Percentiles rank a stretch among this genome's conserved stretches.
These are phyloP conservation scores for Xanthia togata DNA, from an alignment of 2,888 invertebrate genomes.

Conservation along the genomic window DNA sequence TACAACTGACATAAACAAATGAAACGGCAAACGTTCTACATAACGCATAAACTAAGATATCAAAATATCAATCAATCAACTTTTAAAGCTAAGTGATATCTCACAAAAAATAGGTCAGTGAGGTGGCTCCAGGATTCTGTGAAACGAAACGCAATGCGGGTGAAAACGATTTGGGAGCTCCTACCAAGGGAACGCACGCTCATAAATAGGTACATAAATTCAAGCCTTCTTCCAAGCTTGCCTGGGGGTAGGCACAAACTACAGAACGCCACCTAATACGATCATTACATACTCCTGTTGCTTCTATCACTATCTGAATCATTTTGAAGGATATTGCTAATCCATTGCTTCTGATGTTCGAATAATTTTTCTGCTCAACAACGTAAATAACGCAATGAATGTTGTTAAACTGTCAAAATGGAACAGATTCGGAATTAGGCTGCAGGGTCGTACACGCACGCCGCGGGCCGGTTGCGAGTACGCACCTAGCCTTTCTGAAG, in stretches of 20 bases:
- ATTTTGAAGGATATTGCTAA: too few species aligned
- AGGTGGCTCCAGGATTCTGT: constrained; percentile 26
- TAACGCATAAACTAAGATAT: constrained; percentile 31
- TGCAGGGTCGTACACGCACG: neutral
- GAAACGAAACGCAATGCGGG: constrained; percentile 41
- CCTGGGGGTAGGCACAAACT: neutral
- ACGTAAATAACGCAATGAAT: too few species aligned
- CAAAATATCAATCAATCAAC: constrained; percentile 60
- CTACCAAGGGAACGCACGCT: constrained; percentile 11
- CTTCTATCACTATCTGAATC: too few species aligned
- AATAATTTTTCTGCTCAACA: too few species aligned
- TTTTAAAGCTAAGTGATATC: constrained; percentile 57
- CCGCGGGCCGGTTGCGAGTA: neutral
- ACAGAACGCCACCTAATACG: neutral
- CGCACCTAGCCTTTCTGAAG: neutral
- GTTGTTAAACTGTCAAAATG: too few species aligned
- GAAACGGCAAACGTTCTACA: constrained; percentile 29
- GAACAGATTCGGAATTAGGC: too few species aligned
- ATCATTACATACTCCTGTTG: neutral
- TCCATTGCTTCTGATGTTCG: too few species aligned
- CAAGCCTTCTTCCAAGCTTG: neutral
- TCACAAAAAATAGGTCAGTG: constrained; percentile 56
- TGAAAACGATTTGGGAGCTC: constrained; percentile 14
- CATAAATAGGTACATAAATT: neutral
- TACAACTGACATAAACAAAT: constrained; percentile 12